These are phyloP conservation scores for Xestoiulus laeticollis DNA, from an alignment of 2,888 invertebrate genomes.

Conservation along the genomic window DNA sequence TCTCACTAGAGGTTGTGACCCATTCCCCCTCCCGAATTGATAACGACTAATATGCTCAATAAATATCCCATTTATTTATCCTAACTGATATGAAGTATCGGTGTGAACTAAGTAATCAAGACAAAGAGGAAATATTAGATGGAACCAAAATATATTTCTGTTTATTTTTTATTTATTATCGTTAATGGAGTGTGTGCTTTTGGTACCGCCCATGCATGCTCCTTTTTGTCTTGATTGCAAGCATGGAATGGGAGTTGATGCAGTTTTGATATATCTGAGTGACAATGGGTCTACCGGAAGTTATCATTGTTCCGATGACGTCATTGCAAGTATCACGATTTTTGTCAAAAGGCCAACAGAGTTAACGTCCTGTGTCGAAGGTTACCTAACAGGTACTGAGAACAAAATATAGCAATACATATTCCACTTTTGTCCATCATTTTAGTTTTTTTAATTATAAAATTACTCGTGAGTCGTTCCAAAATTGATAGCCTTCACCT, in stretches of 20 bases:
- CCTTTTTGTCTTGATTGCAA: neutral
- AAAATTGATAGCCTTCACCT: neutral
- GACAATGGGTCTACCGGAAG: neutral
- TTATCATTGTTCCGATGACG: neutral
- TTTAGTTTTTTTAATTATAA: neutral
- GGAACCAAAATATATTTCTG: neutral
- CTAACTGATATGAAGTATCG: neutral
- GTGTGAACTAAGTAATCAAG: neutral
- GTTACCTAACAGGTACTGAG: neutral
- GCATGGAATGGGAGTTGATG: neutral
- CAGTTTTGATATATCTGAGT: neutral
- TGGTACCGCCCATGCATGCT: neutral
- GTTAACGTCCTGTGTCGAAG: neutral
- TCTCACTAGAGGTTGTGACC: constrained; percentile 34
- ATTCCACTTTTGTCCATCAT: neutral
- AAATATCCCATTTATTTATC: neutral
- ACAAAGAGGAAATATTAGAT: neutral
- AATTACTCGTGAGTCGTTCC: neutral
- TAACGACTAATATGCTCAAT: constrained; percentile 19
- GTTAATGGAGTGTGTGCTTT: neutral
- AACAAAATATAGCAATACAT: constrained; percentile 13
- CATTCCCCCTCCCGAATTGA: neutral
- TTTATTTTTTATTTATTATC: neutral
- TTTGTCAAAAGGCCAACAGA: neutral
- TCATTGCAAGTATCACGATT: neutral